phyloP scores from a whole-genome alignment of 2,113 vertebrate genomes.

The Protobothrops flavoviridis region DNA sequence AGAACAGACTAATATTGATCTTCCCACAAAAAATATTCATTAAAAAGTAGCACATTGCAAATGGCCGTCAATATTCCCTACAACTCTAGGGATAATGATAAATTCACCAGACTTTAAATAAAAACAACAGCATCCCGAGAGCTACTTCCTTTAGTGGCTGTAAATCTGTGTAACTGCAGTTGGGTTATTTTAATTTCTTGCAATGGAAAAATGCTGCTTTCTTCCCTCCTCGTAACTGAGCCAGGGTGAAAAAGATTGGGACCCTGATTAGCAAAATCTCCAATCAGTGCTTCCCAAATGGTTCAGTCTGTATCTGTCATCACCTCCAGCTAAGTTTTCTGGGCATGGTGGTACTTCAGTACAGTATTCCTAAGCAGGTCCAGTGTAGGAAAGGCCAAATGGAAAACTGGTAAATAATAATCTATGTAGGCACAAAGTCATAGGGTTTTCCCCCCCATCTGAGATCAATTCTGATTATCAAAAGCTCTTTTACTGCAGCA shows the following conservation, averaged over 20 bases:
- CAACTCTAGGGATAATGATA: background rate
- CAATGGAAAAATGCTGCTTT: background rate
- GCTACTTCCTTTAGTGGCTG: background rate
- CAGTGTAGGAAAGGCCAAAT: background rate
- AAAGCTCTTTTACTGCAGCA: background rate
- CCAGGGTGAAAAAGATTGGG: background rate
- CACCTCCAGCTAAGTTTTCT: background rate
- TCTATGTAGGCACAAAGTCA: background rate
- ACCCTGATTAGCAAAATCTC: background rate
- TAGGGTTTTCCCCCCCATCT: background rate
- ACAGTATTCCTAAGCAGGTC: background rate
- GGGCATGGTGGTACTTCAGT: background rate
- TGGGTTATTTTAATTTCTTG: background rate
- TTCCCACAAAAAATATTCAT: background rate
- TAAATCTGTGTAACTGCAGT: background rate
- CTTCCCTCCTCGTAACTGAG: background rate
- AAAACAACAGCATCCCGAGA: background rate
- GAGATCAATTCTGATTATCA: background rate
- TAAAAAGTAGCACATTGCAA: background rate
- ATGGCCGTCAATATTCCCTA: background rate
- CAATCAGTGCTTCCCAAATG: background rate
- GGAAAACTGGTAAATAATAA: background rate
- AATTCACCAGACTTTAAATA: background rate
- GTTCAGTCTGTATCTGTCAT: background rate
- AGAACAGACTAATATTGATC: conserved; percentile 13